Evolutionary conservation across 2,888 invertebrate genomes (phyloP).

Genomic region (Zygothrica quintamaculata): DNA sequence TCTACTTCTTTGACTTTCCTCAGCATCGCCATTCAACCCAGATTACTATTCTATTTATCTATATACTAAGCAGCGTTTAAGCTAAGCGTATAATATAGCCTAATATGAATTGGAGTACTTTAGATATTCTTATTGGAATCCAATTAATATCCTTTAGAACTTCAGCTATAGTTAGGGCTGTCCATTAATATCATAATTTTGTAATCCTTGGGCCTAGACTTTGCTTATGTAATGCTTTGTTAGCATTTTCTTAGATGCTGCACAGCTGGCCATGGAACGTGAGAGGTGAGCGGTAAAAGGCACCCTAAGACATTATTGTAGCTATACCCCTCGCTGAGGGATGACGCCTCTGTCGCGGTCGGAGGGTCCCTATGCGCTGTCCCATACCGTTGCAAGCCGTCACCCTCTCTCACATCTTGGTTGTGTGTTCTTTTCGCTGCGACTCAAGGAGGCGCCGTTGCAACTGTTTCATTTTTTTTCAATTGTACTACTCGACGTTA

Average conservation of each 20-base stretch:
- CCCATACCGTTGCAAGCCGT: constrained; percentile 19
- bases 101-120: too few species aligned
- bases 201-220: neutral
- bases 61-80: too few species aligned
- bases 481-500: constrained; percentile 48
- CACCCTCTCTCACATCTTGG: constrained; percentile 22
- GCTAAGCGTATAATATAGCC: too few species aligned
- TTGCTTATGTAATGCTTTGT: constrained; percentile 30
- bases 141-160: too few species aligned
- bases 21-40: too few species aligned
- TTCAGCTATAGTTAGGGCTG: too few species aligned
- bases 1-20: too few species aligned
- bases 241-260: constrained; percentile 26
- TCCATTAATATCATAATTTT: constrained; percentile 29
- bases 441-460: constrained; percentile 52
- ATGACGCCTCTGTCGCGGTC: constrained; percentile 66
- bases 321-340: constrained; percentile 67
- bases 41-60: too few species aligned
- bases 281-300: constrained; percentile 12
- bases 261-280: constrained; percentile 53
- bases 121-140: too few species aligned
- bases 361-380: constrained; percentile 30
- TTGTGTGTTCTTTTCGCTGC: constrained; percentile 69
- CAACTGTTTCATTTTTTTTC: constrained; percentile 67
- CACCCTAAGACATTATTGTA: constrained; percentile 42